Evolutionary conservation across 2,888 invertebrate species (phyloP), one percentile per base, ranked within the genome.

Genomic region (Limnephilus lunatus): DNA sequence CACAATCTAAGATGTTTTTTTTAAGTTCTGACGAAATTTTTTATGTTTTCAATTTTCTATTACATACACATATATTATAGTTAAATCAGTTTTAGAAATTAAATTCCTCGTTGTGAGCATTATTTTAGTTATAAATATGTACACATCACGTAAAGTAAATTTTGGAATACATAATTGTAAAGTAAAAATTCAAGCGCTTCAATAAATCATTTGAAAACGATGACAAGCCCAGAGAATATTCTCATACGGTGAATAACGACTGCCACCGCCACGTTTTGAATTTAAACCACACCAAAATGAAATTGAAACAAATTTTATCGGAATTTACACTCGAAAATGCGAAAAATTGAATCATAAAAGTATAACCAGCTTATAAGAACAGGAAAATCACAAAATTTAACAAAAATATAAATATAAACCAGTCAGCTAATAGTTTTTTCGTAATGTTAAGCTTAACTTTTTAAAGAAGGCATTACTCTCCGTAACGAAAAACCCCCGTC

Each of bases 201-300:
- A 25, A 87, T 48, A 9, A 87, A 87, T 87, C 48, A 87, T 87
- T 53, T 48, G 48, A 30, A 87, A 87, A 87, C 86, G 53, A 87
- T 87, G 53, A 30, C 86, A 87, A 87, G 15, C 30, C 15, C 53
- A 87, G 68, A 68, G 68, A n/a, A 68, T 68, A 68, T 68, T 68
- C 68, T 25, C n/a, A 68, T n/a, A n/a, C n/a, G 68, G 53, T 31
- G 53, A 15, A 88, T 88, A 88, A 32, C 80, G 88, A 68, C 19
- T 88, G 80, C 19, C 80, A 35, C 32, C 35, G 35, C 31, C 80
- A 88, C n/a, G 30, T 44, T 86, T 83, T n/a, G 30, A 30, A 86
- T n/a, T 48, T 19, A 86, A 86, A 86, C 86, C 86, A 44, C 86
- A 86, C 25, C 25, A n/a, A 86, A n/a, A 30, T 86, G 30, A 86